Evolutionary conservation across 1,140 invertebrate genomes (phyloP), one percentile per base, ranked within the genome.

Genomic region (Notospermus geniculatus): DNA sequence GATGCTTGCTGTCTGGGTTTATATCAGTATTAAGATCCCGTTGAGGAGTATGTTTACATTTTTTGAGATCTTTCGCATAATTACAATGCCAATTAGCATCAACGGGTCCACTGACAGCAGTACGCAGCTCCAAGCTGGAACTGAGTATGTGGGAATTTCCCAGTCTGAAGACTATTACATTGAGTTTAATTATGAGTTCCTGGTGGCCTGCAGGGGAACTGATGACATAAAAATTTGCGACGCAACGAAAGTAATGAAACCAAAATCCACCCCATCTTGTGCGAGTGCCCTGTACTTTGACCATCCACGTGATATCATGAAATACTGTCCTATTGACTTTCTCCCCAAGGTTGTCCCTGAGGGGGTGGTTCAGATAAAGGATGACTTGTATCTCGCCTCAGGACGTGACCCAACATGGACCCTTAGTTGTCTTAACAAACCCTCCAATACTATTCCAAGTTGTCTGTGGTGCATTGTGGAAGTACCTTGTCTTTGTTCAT

Each of bases 61-160:
- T 50, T 23, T 50, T 19, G 46, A 50, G 9, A 27, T 50, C 4
- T 50, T 23, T n/a, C 5, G n/a, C 25, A 50, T 50, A 7, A 27
- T 23, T n/a, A 50, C 46, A 7, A 23, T n/a, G n/a, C 46, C 46
- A 7, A n/a, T 50, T 23, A 5, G 9, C 4, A 4, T 27, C 19
- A 50, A 50, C n/a, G 46, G 19, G 4, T 23, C 25, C n/a, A 27
- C 5, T 50, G 46, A 19, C 25, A 5, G n/a, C n/a, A 50, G 5
- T 5, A 50, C 46, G 4, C 46, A 7, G n/a, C 4, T 50, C 25
- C 4, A 23, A 7, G 5, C 19, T 7, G 9, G 9, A 50, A 19
- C 46, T 50, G 19, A 50, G 46, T 50, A 50, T 50, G n/a, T 50
- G 9, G 46, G 19, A 19, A n/a, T 50, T 50, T 7, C 46, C 9